These are phyloP conservation scores for Agapornis canus DNA, from an alignment of 2,797 vertebrate genomes.

Conservation along the genomic window DNA sequence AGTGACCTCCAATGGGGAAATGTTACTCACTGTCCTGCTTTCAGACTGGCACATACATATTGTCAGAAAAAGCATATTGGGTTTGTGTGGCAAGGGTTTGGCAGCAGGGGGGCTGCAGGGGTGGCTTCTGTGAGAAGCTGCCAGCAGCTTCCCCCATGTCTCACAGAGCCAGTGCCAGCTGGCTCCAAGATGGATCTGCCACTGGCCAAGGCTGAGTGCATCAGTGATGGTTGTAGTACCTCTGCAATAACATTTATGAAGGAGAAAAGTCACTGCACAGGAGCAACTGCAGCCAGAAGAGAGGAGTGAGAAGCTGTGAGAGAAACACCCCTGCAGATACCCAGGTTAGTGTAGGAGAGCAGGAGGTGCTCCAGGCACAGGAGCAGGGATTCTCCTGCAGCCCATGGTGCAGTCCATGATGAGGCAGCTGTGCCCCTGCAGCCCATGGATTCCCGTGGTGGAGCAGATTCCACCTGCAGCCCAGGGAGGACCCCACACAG, in stretches of 20 bases:
- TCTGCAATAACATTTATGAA: background rate
- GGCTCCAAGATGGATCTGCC: background rate
- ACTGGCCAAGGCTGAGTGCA: background rate
- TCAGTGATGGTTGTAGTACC: background rate
- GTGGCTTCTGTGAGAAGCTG: background rate
- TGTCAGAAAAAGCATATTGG: background rate
- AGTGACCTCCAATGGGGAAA: background rate
- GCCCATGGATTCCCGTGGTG: background rate
- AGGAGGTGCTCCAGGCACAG: background rate
- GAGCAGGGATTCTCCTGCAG: background rate
- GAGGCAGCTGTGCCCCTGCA: background rate
- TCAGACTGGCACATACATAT: background rate
- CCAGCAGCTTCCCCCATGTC: background rate
- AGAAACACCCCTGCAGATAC: background rate
- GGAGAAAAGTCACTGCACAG: background rate
- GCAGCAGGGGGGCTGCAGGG: background rate
- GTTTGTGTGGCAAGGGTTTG: background rate
- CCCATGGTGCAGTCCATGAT: background rate
- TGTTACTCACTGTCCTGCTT: background rate
- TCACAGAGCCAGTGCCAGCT: background rate
- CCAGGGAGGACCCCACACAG: background rate
- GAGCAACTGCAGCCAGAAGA: background rate
- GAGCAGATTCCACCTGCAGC: background rate
- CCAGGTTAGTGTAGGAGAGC: background rate
- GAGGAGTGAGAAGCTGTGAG: background rate